Percentiles rank a stretch among this genome's conserved stretches.
phyloP scores from a whole-genome alignment of 2,888 invertebrate genomes.

The Agrotis puta region DNA sequence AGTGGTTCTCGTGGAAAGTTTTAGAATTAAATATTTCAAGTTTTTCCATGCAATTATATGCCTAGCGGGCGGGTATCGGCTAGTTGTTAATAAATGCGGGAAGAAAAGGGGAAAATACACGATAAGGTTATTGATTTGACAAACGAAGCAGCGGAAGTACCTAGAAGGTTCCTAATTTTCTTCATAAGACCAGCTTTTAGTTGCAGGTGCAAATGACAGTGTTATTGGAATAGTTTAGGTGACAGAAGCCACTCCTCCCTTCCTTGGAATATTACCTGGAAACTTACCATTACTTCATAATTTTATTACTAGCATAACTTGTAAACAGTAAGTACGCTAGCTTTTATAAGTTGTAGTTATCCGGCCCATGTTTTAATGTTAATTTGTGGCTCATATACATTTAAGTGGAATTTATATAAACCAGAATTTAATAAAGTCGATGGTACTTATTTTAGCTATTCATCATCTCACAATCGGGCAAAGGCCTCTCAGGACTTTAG shows the following conservation, averaged over 20 bases:
- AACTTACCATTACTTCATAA: background rate
- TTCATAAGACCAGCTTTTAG: background rate
- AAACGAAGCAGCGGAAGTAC: background rate
- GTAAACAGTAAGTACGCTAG: background rate
- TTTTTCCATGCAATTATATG: no score
- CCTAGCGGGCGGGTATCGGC: no score
- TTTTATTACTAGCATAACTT: background rate
- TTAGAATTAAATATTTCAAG: no score
- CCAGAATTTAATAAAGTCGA: background rate
- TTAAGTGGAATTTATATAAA: background rate
- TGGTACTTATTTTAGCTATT: background rate
- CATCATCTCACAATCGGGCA: no score
- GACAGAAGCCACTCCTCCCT: slow-evolving; percentile 12
- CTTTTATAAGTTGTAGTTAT: background rate
- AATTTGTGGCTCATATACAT: background rate
- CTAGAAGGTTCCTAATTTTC: slow-evolving; percentile 10
- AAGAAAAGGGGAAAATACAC: background rate
- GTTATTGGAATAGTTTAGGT: slow-evolving; percentile 30
- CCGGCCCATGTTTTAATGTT: background rate
- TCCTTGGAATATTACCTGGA: background rate
- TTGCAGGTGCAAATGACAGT: slow-evolving; percentile 24
- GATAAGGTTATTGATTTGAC: background rate
- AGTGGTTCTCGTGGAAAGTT: no score
- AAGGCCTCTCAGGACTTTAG: no score
- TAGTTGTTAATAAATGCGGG: background rate